These are phyloP conservation scores for Diogma glabrata DNA, from an alignment of 2,888 invertebrate species.

Conservation along the genomic window DNA sequence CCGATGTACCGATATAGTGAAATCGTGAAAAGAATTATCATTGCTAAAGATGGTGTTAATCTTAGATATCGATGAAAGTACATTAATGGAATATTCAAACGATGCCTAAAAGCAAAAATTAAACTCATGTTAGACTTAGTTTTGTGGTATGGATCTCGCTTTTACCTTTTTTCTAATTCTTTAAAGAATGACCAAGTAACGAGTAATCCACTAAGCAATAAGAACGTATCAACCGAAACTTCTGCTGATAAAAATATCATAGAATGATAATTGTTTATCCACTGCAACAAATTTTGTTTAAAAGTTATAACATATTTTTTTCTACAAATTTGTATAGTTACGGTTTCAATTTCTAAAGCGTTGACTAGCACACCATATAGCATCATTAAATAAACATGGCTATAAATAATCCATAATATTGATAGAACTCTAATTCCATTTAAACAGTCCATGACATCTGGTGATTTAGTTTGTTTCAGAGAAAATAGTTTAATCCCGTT, in stretches of 20 bases:
- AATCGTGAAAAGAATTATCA: slow-evolving; percentile 36
- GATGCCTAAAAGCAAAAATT: too few species aligned
- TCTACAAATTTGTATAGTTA: too few species aligned
- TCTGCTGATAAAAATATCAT: slow-evolving; percentile 28
- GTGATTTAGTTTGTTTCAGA: slow-evolving; percentile 10
- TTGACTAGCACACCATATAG: slow-evolving; percentile 21
- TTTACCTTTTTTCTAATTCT: slow-evolving; percentile 18
- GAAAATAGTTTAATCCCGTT: slow-evolving; percentile 25
- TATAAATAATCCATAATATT: slow-evolving; percentile 28
- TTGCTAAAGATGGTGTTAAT: slow-evolving; percentile 39
- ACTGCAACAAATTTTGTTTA: slow-evolving; percentile 7
- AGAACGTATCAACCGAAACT: slow-evolving; percentile 47
- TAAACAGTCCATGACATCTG: slow-evolving; percentile 24
- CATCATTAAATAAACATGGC: slow-evolving; percentile 19
- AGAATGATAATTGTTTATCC: slow-evolving; percentile 13
- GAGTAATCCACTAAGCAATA: slow-evolving; percentile 44
- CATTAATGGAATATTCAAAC: slow-evolving; percentile 25
- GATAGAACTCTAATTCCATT: slow-evolving; percentile 27
- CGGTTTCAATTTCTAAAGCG: neutral
- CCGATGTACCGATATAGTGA: slow-evolving; percentile 35
- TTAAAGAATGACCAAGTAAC: slow-evolving; percentile 28
- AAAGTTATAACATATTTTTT: too few species aligned
- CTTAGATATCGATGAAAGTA: slow-evolving; percentile 31
- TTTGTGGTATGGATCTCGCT: too few species aligned
- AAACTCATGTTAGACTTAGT: too few species aligned